Percentiles rank a stretch among this genome's conserved stretches.
These are phyloP conservation scores for Alethe diademata DNA, from an alignment of 2,113 vertebrate species.

Conservation along the genomic window DNA sequence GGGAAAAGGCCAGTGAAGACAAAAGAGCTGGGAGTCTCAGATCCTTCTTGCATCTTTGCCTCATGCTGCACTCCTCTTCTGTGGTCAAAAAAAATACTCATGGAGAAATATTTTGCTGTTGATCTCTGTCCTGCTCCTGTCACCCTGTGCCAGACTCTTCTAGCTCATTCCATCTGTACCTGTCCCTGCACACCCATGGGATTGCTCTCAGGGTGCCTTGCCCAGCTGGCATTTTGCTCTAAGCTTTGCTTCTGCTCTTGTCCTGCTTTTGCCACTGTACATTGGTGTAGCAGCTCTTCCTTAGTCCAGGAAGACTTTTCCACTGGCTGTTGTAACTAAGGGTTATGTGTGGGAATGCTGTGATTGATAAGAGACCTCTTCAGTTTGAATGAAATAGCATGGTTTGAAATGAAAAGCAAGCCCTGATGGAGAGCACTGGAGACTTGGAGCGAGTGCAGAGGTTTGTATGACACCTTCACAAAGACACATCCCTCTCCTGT, in stretches of 20 bases:
- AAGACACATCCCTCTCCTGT: background rate
- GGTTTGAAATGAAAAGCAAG: background rate
- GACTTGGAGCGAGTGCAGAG: background rate
- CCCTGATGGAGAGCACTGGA: background rate
- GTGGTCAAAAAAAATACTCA: background rate
- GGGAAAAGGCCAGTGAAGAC: background rate
- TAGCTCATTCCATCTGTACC: background rate
- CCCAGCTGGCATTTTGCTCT: background rate
- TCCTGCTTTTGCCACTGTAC: background rate
- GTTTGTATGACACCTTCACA: background rate
- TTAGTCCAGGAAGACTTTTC: background rate
- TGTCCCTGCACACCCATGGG: background rate
- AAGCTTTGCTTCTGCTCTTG: background rate
- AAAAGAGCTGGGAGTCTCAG: background rate
- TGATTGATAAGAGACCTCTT: background rate
- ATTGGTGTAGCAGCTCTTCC: background rate
- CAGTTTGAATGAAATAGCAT: background rate
- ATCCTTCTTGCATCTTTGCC: background rate
- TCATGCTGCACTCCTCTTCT: rapidly evolving
- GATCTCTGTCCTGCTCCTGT: background rate
- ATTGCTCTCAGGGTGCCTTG: background rate
- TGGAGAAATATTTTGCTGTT: background rate
- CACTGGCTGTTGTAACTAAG: background rate
- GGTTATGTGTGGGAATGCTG: background rate
- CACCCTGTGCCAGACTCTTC: background rate